These are phyloP conservation scores for Antigone vipio DNA, from an alignment of 2,113 vertebrate genomes.

Conservation along the genomic window DNA sequence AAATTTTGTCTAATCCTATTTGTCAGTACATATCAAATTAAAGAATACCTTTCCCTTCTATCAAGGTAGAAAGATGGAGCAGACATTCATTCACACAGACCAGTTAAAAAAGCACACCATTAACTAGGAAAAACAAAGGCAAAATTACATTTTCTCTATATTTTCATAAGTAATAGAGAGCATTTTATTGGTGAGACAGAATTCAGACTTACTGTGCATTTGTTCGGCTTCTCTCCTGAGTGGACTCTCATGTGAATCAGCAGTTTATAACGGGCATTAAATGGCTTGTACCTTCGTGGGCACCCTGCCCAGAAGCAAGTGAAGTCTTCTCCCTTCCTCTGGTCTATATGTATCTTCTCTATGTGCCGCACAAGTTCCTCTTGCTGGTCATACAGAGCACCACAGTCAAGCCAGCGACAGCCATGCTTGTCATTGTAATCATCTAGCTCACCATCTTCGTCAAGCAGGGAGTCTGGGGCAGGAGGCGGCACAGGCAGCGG, in stretches of 20 bases:
- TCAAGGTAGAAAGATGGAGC: neutral
- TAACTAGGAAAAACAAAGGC: neutral
- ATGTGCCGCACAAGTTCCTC: conserved; percentile 94
- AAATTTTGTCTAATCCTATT: neutral
- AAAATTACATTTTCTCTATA: neutral
- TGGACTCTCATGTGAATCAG: conserved; percentile 98
- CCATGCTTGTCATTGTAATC: conserved; percentile 76
- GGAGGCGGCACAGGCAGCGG: conserved; percentile 40
- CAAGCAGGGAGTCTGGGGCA: conserved; percentile 67
- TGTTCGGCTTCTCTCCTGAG: conserved; percentile 98
- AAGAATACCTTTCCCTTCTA: neutral
- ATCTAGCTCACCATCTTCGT: conserved; percentile 83
- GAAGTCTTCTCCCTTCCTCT: conserved; percentile 93
- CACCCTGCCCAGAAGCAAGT: conserved; percentile 93
- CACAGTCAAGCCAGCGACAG: conserved; percentile 89
- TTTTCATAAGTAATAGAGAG: neutral
- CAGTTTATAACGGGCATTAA: conserved; percentile 96
- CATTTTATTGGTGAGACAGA: neutral
- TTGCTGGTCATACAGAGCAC: conserved; percentile 84
- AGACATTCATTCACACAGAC: neutral
- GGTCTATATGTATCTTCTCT: conserved; percentile 92
- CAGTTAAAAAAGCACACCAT: neutral
- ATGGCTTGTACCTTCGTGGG: conserved; percentile 88
- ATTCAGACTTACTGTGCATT: conserved; percentile 86
- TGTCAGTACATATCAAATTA: neutral